Conservation (phyloP, 1,140 invertebrate genomes). For the Mya arenaria region DNA sequence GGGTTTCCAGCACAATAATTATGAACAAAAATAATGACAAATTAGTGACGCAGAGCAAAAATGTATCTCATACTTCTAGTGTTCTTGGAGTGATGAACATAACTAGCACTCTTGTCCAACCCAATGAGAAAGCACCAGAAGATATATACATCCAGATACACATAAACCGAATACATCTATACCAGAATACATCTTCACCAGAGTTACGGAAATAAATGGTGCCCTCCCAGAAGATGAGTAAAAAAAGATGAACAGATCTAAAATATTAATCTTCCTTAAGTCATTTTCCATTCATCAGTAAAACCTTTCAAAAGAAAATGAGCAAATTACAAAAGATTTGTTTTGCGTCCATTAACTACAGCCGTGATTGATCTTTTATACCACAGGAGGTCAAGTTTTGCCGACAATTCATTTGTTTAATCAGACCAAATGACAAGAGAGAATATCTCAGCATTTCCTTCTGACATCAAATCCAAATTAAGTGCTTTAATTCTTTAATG, state of each 20-base stretch:
- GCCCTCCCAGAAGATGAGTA: too few relatives aligned
- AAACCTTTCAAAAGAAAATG: conserved; percentile 32
- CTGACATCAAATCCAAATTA: conserved; percentile 54
- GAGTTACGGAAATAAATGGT: too few relatives aligned
- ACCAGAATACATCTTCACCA: background rate
- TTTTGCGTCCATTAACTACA: conserved; percentile 42
- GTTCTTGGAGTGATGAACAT: too few relatives aligned
- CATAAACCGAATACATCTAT: background rate
- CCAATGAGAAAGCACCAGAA: too few relatives aligned
- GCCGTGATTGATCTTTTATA: conserved; percentile 46
- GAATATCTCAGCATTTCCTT: conserved; percentile 45
- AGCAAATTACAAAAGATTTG: conserved; percentile 60
- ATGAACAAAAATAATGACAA: too few relatives aligned
- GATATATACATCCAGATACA: background rate
- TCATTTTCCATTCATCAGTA: conserved; percentile 39
- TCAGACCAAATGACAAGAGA: conserved; percentile 44
- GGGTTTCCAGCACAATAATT: too few relatives aligned
- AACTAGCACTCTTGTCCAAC: too few relatives aligned
- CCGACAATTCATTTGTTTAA: conserved; percentile 56
- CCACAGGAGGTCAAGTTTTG: conserved; percentile 34
- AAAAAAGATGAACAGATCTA: too few relatives aligned
- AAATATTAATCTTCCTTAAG: conserved; percentile 49
- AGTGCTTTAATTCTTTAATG: conserved; percentile 42
- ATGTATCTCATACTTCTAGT: too few relatives aligned
- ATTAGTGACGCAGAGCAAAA: too few relatives aligned